Conservation (phyloP, 2,113 vertebrate species). For the Hippopotamus amphibius region DNA sequence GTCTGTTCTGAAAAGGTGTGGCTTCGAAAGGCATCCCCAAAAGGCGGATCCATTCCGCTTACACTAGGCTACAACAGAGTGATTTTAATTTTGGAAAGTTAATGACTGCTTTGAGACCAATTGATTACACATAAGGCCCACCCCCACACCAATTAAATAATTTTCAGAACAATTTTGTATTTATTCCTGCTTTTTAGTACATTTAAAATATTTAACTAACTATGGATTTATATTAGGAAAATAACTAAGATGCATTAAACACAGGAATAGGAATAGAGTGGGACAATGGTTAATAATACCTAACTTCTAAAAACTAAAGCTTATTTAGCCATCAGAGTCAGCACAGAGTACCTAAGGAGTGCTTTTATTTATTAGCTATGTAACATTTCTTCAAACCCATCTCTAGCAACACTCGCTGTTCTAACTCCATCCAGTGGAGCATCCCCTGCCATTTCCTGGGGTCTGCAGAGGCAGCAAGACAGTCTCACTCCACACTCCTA, state of each 20-base stretch:
- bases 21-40: conserved; percentile 98
- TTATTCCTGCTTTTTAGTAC: not conserved
- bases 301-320: conserved; percentile 36
- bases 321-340: conserved; percentile 15
- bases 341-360: not conserved
- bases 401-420: not conserved
- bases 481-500: not conserved
- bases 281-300: not conserved
- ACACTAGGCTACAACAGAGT: conserved; percentile 93
- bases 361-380: conserved; percentile 24
- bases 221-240: conserved; percentile 44
- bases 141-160: not conserved
- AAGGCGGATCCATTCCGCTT: conserved; percentile 99
- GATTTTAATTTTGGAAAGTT: conserved; percentile 54
- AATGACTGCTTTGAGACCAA: conserved; percentile 37
- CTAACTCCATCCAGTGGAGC: conserved; percentile 25
- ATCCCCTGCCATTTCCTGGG: not conserved
- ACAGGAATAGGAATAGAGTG: not conserved
- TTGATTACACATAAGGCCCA: not conserved
- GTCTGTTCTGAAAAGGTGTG: conserved; percentile 98
- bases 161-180: conserved; percentile 47
- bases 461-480: not conserved
- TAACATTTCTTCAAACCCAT: conserved; percentile 34
- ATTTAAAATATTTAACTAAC: conserved; percentile 46
- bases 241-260: conserved; percentile 35